Conservation (phyloP, 1,140 invertebrate species). For the Eueides isabella region DNA sequence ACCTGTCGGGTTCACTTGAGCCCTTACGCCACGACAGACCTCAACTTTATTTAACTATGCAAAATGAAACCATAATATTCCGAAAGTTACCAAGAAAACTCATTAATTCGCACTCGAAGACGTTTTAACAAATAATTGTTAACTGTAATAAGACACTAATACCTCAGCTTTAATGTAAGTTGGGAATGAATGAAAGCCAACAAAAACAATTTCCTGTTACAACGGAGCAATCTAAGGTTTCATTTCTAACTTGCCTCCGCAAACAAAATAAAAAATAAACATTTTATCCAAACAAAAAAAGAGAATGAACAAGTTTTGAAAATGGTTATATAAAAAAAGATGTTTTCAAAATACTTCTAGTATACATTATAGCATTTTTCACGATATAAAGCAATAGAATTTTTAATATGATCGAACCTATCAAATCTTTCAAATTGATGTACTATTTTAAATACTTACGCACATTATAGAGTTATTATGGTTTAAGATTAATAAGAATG, state of each 20-base stretch:
- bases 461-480: too few species aligned
- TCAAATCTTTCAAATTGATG: too few species aligned
- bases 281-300: not conserved
- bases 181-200: not conserved
- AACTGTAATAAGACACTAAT: conserved; percentile 12
- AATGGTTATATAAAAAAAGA: not conserved
- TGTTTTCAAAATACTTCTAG: too few species aligned
- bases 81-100: not conserved
- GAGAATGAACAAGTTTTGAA: not conserved
- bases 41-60: not conserved
- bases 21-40: too few species aligned
- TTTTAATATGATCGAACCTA: too few species aligned
- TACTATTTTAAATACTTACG: too few species aligned
- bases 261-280: not conserved
- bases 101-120: not conserved
- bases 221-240: not conserved
- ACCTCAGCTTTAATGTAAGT: not conserved
- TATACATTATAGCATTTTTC: too few species aligned
- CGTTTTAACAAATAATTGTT: not conserved
- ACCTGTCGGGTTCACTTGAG: too few species aligned
- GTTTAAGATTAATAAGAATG: too few species aligned
- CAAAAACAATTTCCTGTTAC: not conserved
- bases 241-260: not conserved
- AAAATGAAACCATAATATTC: not conserved
- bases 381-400: too few species aligned